phyloP scores from a whole-genome alignment of 2,888 invertebrate genomes.

The Aporophyla nigra region DNA sequence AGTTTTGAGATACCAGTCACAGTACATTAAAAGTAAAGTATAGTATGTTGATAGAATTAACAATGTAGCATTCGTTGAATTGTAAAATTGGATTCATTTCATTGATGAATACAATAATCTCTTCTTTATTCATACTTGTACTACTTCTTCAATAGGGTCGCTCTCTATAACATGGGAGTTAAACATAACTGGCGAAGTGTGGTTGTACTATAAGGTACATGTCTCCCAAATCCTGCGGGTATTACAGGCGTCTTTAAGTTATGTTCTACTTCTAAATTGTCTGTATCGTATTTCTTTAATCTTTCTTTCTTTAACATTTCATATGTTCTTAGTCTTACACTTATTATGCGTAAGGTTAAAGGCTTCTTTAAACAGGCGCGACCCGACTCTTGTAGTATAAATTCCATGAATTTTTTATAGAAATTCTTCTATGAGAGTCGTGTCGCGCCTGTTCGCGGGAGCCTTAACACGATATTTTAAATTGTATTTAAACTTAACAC shows the following conservation, averaged over 20 bases:
- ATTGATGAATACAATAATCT: background rate
- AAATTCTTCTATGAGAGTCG: no score
- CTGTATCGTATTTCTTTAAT: background rate
- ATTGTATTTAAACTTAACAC: background rate
- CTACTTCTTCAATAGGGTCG: background rate
- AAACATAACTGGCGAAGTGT: background rate
- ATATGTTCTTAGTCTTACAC: background rate
- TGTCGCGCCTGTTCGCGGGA: no score
- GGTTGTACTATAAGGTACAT: no score
- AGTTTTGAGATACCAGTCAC: background rate
- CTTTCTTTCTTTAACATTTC: constrained; percentile 11
- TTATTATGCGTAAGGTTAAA: background rate
- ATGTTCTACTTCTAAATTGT: background rate
- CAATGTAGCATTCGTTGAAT: constrained; percentile 4
- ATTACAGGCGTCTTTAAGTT: background rate
- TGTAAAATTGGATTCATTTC: background rate
- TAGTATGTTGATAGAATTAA: constrained; percentile 24
- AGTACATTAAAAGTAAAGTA: background rate
- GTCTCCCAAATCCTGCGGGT: no score
- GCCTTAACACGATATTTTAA: no score
- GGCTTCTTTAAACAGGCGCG: no score
- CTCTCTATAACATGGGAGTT: background rate
- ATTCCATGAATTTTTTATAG: no score
- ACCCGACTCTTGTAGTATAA: no score
- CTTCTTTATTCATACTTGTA: constrained; percentile 1